phyloP scores from a whole-genome alignment of 1,140 invertebrate species.

The Chelonus insularis region DNA sequence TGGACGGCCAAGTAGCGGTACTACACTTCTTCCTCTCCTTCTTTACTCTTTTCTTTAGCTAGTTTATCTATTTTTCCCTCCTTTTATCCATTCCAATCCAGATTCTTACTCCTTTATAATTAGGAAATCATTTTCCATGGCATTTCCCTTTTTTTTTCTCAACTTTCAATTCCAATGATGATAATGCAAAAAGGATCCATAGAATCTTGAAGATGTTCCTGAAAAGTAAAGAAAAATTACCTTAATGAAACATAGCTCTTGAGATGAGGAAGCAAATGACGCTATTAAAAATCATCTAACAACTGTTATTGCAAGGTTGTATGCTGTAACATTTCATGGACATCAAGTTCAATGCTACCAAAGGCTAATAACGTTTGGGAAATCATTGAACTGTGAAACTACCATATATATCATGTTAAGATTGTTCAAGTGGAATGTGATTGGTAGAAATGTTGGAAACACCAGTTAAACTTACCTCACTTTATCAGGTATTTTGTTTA shows the following conservation, averaged over 20 bases:
- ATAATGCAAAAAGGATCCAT: neutral
- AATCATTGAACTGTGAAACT: constrained; percentile 32
- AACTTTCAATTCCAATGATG: neutral
- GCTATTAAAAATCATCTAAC: neutral
- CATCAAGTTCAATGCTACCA: neutral
- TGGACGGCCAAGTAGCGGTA: constrained; percentile 34
- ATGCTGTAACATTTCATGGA: constrained; percentile 6
- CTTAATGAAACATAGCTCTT: neutral
- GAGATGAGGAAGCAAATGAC: neutral
- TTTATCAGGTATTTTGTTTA: neutral
- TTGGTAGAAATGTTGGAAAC: neutral
- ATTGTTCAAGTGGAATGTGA: constrained; percentile 29
- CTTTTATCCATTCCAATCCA: neutral
- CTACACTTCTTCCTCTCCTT: constrained; percentile 37
- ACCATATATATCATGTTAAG: too few relatives aligned
- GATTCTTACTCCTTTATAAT: neutral
- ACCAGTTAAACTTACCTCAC: too few relatives aligned
- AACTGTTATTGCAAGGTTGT: neutral
- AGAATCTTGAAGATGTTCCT: too few relatives aligned
- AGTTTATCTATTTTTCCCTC: neutral
- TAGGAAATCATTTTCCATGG: neutral
- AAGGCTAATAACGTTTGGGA: too few relatives aligned
- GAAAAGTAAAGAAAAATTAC: neutral
- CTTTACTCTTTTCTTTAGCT: constrained; percentile 4
- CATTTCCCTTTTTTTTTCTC: too few relatives aligned